A percentile compares a stretch with the other conserved stretches of the same genome.
phyloP scores from a whole-genome alignment of 1,140 invertebrate genomes.

The Thereuonema tuberculata region DNA sequence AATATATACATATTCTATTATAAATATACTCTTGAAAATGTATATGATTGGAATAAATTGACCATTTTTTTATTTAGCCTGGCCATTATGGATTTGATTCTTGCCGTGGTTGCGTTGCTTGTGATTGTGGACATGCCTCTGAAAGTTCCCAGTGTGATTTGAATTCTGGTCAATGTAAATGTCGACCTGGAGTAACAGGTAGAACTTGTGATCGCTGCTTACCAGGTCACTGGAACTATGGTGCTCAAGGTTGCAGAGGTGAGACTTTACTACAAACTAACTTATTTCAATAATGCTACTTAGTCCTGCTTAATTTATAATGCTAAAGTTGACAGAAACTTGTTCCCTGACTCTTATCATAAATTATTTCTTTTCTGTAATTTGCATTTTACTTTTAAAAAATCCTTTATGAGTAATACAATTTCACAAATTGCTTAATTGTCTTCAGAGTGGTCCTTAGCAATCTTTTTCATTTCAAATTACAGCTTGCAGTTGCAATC shows the following conservation, averaged over 20 bases:
- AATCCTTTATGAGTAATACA: too few relatives aligned
- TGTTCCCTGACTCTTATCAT: too few relatives aligned
- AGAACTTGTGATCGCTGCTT: conserved; percentile 74
- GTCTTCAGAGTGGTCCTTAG: too few relatives aligned
- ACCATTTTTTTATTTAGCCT: conserved; percentile 36
- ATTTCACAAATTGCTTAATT: too few relatives aligned
- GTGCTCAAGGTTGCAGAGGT: conserved; percentile 69
- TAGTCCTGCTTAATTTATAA: neutral
- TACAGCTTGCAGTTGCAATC: conserved; percentile 68
- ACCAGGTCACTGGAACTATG: conserved; percentile 88
- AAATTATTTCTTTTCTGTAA: too few relatives aligned
- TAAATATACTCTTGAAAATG: neutral
- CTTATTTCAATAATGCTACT: neutral
- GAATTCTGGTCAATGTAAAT: conserved; percentile 66
- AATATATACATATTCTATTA: neutral
- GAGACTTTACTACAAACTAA: conserved; percentile 26
- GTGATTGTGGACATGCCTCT: conserved; percentile 67
- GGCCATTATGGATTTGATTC: conserved; percentile 44
- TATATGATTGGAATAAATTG: neutral
- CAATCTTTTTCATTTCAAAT: too few relatives aligned
- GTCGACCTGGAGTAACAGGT: conserved; percentile 76
- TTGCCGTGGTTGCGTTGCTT: conserved; percentile 64
- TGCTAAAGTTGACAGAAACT: too few relatives aligned
- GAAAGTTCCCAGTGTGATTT: conserved; percentile 67
- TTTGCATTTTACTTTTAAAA: too few relatives aligned